Evolutionary conservation across 2,888 invertebrate genomes (phyloP).

Genomic region (Athalia rosae): DNA sequence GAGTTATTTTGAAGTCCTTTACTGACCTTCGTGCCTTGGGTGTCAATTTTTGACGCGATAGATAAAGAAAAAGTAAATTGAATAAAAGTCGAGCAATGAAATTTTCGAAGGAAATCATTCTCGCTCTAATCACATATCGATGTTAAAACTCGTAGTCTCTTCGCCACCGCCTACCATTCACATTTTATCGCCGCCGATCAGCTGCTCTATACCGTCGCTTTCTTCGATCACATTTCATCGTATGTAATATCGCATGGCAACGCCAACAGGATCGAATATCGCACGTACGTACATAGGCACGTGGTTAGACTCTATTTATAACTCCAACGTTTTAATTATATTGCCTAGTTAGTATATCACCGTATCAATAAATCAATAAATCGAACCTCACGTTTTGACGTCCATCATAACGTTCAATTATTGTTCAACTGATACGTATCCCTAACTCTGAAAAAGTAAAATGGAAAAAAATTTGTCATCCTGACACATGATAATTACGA

Average conservation of each 20-base stretch:
- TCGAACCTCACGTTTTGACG: neutral
- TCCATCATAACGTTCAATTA: neutral
- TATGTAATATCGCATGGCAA: neutral
- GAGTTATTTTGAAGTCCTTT: no score
- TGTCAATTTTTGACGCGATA: no score
- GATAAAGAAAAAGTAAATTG: no score
- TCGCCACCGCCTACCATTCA: conserved; percentile 16
- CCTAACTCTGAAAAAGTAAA: no score
- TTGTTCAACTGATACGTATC: neutral
- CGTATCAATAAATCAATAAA: conserved; percentile 7
- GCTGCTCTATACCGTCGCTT: neutral
- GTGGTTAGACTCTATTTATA: conserved; percentile 21
- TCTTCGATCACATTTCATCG: neutral
- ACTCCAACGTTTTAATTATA: conserved; percentile 28
- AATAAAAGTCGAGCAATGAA: neutral
- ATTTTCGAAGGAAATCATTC: neutral
- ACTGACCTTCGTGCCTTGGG: no score
- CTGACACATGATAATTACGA: no score
- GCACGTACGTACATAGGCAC: neutral
- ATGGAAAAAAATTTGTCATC: no score
- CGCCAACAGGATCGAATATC: conserved; percentile 5
- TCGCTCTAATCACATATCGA: neutral
- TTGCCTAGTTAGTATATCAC: neutral
- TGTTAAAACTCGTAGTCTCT: neutral
- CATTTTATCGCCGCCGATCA: neutral